A percentile compares a stretch with the other conserved stretches of the same genome.
Conservation (phyloP, 2,888 invertebrate species). For the Fissipunctia ypsillon region DNA sequence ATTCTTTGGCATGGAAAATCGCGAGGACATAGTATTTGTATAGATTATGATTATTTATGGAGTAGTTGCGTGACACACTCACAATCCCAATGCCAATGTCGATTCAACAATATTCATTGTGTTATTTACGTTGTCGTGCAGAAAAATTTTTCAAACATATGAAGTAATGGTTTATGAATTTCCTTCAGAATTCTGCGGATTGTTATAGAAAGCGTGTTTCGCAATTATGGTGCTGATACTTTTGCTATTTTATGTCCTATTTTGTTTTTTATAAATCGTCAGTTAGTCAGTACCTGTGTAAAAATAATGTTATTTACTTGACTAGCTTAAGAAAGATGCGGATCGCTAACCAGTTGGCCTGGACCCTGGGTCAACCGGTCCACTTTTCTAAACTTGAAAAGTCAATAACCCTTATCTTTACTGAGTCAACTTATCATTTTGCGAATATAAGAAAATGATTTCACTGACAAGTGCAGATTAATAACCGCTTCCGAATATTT, state of each 20-base stretch:
- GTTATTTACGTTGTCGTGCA: background rate
- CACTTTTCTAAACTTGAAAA: slow-evolving; percentile 26
- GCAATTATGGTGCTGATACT: background rate
- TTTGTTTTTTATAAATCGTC: background rate
- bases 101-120: no score
- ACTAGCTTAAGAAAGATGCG: background rate
- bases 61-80: no score
- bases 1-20: background rate
- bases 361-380: slow-evolving; percentile 18
- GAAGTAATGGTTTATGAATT: background rate
- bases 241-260: no score
- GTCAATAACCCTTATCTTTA: slow-evolving; percentile 35
- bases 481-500: slow-evolving; percentile 25
- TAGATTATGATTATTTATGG: no score
- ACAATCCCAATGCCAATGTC: no score
- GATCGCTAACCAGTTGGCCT: background rate
- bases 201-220: background rate
- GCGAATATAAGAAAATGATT: slow-evolving; percentile 17
- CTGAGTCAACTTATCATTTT: slow-evolving; percentile 23
- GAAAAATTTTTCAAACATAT: background rate
- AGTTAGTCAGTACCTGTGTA: background rate
- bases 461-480: background rate
- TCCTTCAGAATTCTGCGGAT: no score
- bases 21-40: background rate
- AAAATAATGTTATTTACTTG: background rate